These are phyloP conservation scores for Melolontha melolontha DNA, from an alignment of 2,888 invertebrate genomes.

Conservation along the genomic window DNA sequence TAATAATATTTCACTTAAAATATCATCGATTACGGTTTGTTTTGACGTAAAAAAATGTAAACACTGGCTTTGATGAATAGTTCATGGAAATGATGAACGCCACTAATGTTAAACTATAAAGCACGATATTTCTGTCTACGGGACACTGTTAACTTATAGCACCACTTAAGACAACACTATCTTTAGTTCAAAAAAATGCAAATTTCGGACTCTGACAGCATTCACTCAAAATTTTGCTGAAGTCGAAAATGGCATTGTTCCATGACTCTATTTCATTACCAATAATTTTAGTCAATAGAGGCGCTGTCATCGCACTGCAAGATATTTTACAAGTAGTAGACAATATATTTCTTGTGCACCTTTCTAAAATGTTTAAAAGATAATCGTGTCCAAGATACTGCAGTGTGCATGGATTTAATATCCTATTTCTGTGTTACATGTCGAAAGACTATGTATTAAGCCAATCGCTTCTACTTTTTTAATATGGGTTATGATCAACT, in stretches of 20 bases:
- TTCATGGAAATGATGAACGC: conserved; percentile 26
- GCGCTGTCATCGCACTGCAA: conserved; percentile 51
- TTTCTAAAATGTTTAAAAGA: conserved; percentile 28
- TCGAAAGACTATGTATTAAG: conserved; percentile 30
- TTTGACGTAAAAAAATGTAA: conserved; percentile 15
- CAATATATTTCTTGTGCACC: conserved; percentile 41
- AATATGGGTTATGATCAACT: conserved; percentile 5
- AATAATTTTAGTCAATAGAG: conserved; percentile 53
- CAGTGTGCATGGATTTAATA: conserved; percentile 37
- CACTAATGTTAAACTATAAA: conserved; percentile 26
- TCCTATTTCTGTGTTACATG: conserved; percentile 32
- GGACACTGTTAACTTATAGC: conserved; percentile 10
- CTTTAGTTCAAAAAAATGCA: conserved; percentile 5
- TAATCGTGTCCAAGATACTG: conserved; percentile 25
- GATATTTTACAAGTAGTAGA: conserved; percentile 38
- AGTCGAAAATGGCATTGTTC: conserved; percentile 47
- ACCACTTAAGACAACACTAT: conserved; percentile 2
- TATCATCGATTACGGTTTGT: not conserved
- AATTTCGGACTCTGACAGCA: conserved; percentile 18
- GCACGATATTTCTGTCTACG: conserved; percentile 2
- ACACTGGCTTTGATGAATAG: conserved; percentile 19
- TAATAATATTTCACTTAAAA: not conserved
- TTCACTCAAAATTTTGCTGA: conserved; percentile 30
- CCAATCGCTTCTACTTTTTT: conserved; percentile 15
- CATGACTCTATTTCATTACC: conserved; percentile 50